Conservation (phyloP, 2,888 invertebrate genomes). For the Pammene fasciana region DNA sequence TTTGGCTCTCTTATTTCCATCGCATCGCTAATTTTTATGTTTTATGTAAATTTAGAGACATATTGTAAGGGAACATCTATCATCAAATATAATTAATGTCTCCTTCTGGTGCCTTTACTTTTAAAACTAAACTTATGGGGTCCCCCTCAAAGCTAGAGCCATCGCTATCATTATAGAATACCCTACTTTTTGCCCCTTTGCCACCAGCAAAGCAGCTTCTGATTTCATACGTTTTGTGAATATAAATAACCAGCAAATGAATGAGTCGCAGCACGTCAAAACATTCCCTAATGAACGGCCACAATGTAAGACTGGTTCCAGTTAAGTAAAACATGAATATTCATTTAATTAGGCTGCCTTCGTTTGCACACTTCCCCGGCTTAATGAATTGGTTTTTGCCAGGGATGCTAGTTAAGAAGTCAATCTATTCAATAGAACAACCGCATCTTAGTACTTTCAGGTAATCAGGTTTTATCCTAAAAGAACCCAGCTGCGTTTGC, state of each 20-base stretch:
- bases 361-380: constrained; percentile 26
- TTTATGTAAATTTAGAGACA: too few species aligned
- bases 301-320: constrained; percentile 32
- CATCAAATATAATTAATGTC: neutral
- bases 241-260: constrained; percentile 21
- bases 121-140: too few species aligned
- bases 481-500: neutral
- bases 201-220: neutral
- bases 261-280: constrained; percentile 31
- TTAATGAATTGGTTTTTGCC: constrained; percentile 14
- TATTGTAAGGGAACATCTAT: neutral
- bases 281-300: constrained; percentile 33
- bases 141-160: too few species aligned
- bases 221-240: constrained; percentile 9
- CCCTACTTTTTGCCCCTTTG: neutral
- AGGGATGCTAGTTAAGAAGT: neutral
- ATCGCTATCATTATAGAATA: too few species aligned
- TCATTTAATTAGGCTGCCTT: constrained; percentile 33
- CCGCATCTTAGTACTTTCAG: neutral
- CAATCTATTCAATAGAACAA: neutral
- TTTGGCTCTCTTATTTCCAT: too few species aligned
- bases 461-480: neutral
- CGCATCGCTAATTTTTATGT: too few species aligned
- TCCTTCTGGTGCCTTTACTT: neutral
- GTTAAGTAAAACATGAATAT: constrained; percentile 33